Conservation (phyloP, 2,797 vertebrate genomes). For the Chloroceryle amazona region DNA sequence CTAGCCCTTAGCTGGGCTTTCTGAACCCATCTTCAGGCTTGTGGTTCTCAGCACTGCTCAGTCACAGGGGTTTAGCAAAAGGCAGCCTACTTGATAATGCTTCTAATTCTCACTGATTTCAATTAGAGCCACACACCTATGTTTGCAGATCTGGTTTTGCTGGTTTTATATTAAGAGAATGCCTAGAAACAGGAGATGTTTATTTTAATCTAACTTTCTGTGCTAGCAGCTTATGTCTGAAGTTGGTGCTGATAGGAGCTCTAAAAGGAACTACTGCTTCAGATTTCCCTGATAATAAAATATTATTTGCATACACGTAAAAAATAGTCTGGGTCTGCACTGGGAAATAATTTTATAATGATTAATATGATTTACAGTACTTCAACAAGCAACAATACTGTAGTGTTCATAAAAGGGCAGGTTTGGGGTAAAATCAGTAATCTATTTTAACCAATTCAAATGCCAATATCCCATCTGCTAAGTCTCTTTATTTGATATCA, state of each 20-base stretch:
- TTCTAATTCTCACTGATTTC: constrained; percentile 28
- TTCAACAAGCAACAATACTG: neutral
- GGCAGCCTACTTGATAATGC: neutral
- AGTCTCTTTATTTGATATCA: constrained; percentile 85
- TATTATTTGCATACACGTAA: neutral
- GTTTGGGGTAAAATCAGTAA: constrained; percentile 78
- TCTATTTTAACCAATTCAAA: constrained; percentile 84
- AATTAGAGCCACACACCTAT: neutral
- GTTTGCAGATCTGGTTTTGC: neutral
- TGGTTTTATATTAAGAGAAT: neutral
- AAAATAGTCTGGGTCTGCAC: neutral
- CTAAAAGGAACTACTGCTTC: constrained; percentile 1
- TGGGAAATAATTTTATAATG: neutral
- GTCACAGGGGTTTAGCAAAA: neutral
- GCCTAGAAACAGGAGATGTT: constrained; percentile 13
- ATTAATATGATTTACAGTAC: neutral
- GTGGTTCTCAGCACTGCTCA: neutral
- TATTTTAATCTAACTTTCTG: constrained; percentile 14
- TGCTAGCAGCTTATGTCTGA: neutral
- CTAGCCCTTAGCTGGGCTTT: neutral
- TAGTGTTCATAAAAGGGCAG: constrained; percentile 72
- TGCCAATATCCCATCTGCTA: constrained; percentile 85
- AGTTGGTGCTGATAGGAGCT: constrained; percentile 15
- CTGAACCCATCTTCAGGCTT: neutral
- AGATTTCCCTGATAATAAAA: neutral